Evolutionary conservation across 2,797 vertebrate species (phyloP).

Genomic region (Rhinella marina): DNA sequence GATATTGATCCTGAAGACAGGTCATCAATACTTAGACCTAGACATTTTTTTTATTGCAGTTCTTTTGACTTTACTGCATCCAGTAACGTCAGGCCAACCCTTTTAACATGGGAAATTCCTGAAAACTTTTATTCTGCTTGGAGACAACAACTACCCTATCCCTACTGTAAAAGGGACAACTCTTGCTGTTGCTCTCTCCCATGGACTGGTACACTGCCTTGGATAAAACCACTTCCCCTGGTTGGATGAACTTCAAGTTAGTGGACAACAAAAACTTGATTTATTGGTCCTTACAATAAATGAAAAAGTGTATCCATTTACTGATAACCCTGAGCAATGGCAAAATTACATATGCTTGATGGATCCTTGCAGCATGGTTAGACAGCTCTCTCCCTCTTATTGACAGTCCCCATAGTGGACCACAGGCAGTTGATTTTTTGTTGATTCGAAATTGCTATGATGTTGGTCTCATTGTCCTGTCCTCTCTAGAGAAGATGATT

Average conservation of each 20-base stretch:
- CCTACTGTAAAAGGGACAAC: neutral
- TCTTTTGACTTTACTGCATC: too few species aligned
- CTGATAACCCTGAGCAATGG: slow-evolving; percentile 1
- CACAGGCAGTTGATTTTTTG: neutral
- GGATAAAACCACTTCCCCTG: neutral
- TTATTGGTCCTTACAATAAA: neutral
- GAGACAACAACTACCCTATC: neutral
- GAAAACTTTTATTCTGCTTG: neutral
- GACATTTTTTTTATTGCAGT: too few species aligned
- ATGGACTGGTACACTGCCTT: neutral
- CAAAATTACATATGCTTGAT: neutral
- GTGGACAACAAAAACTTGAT: neutral
- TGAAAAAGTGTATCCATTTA: slow-evolving; percentile 1
- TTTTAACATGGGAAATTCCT: neutral
- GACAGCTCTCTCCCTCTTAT: neutral
- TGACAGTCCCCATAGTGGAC: neutral
- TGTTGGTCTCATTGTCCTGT: neutral
- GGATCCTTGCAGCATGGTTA: neutral
- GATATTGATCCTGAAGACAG: too few species aligned
- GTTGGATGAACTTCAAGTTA: neutral
- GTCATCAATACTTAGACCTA: too few species aligned
- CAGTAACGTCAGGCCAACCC: too few species aligned
- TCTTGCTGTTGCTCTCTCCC: neutral
- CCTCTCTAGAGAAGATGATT: neutral
- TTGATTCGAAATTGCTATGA: slow-evolving; percentile 2